phyloP scores from a whole-genome alignment of 2,888 invertebrate genomes.

The Serripes groenlandicus region DNA sequence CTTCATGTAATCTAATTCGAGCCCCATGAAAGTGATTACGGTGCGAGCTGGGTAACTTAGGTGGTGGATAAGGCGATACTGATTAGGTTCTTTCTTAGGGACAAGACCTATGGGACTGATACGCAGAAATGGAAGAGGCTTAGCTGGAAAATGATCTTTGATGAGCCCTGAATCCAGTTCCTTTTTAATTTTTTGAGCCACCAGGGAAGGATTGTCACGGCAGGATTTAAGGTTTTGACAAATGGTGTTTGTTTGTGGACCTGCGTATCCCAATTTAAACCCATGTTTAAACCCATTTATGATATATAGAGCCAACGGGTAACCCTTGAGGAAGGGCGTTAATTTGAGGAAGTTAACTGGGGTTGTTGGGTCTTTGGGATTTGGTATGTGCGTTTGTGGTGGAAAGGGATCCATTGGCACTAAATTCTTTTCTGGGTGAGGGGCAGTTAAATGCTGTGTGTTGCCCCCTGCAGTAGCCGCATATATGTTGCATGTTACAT shows the following conservation, averaged over 20 bases:
- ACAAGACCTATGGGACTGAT: conserved; percentile 52
- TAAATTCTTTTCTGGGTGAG: too few relatives aligned
- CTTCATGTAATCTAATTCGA: conserved; percentile 27
- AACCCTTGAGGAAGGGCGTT: too few relatives aligned
- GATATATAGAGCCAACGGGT: too few relatives aligned
- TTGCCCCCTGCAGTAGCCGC: conserved; percentile 30
- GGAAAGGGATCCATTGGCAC: background rate
- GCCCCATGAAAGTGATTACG: conserved; percentile 41
- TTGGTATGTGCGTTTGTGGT: too few relatives aligned
- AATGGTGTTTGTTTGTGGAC: background rate
- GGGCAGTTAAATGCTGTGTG: conserved; percentile 27
- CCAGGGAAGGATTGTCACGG: background rate
- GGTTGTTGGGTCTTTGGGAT: too few relatives aligned
- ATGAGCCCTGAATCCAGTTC: conserved; percentile 19
- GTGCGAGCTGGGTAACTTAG: conserved; percentile 36
- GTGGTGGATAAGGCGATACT: conserved; percentile 58
- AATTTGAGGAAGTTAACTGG: background rate
- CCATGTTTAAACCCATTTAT: conserved; percentile 24
- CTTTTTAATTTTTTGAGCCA: conserved; percentile 1
- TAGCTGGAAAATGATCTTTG: conserved; percentile 13
- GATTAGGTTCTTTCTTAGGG: conserved; percentile 37
- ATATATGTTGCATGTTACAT: conserved; percentile 24
- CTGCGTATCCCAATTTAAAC: conserved; percentile 27
- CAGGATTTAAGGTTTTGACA: conserved; percentile 33
- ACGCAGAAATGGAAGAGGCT: conserved; percentile 15